phyloP scores from a whole-genome alignment of 2,113 vertebrate species.

The Gallinago undulata region DNA sequence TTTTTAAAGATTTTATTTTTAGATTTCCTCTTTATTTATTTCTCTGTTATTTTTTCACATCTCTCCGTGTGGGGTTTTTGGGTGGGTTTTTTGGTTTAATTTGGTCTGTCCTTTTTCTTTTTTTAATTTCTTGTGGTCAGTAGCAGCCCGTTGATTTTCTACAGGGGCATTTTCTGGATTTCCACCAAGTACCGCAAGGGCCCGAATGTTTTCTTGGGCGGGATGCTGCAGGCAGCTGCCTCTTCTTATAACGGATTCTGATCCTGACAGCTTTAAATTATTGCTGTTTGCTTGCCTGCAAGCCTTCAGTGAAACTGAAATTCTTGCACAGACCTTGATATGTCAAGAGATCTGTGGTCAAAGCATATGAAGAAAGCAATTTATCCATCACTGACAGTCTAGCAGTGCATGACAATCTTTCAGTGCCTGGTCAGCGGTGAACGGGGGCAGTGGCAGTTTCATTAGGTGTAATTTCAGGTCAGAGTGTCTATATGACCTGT shows the following conservation, averaged over 20 bases:
- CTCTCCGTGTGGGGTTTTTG: neutral
- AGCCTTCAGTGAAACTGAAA: neutral
- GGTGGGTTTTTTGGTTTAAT: neutral
- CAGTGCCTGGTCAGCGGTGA: neutral
- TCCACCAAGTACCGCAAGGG: neutral
- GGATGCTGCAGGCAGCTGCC: neutral
- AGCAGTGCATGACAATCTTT: neutral
- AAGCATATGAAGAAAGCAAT: neutral
- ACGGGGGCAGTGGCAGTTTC: neutral
- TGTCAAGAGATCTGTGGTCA: neutral
- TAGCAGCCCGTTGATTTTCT: neutral
- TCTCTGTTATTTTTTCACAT: neutral
- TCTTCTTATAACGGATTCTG: neutral
- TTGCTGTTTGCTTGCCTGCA: conserved; percentile 13
- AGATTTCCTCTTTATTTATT: neutral
- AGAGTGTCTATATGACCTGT: neutral
- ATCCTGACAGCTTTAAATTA: conserved; percentile 24
- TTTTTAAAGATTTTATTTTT: neutral
- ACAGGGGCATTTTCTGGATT: neutral
- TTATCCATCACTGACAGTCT: conserved; percentile 4
- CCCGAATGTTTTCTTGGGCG: neutral
- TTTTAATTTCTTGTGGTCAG: neutral
- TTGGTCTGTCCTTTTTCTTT: neutral
- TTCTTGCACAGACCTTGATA: neutral
- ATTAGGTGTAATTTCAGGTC: neutral